Conservation (phyloP, 2,797 vertebrate species). For the Sebastes nivosus region DNA sequence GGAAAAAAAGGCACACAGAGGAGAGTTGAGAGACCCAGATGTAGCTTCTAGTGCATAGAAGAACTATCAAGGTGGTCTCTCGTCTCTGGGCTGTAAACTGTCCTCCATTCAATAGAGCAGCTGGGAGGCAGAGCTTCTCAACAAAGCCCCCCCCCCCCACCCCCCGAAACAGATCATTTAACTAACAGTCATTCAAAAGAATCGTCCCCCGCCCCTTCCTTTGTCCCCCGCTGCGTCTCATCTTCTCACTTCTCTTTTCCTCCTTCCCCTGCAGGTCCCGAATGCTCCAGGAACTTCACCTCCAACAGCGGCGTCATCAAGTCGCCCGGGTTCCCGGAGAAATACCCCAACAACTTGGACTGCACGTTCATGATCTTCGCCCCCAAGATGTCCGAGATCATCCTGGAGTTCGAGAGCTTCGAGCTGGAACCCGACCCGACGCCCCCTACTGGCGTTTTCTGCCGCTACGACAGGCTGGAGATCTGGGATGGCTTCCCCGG, state of each 20-base stretch:
- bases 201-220: not conserved
- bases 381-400: constrained; percentile 96
- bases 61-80: constrained; percentile 52
- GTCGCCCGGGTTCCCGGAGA: constrained; percentile 96
- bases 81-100: constrained; percentile 36
- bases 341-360: constrained; percentile 97
- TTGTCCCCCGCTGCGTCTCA: constrained; percentile 13
- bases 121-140: constrained; percentile 33
- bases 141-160: not conserved
- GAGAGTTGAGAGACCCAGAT: constrained; percentile 27
- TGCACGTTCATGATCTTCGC: constrained; percentile 99
- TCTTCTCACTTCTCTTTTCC: constrained; percentile 14
- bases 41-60: constrained; percentile 24
- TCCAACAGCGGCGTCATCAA: constrained; percentile 91
- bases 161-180: constrained; percentile 36
- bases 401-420: constrained; percentile 97
- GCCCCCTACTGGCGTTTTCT: constrained; percentile 89
- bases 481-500: constrained; percentile 99
- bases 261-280: constrained; percentile 84
- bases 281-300: constrained; percentile 97
- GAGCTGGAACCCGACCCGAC: constrained; percentile 94
- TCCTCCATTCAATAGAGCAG: constrained; percentile 30
- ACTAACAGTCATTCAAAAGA: constrained; percentile 27
- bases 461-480: constrained; percentile 96
- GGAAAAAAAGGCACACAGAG: not conserved